Evolutionary conservation across 1,140 invertebrate genomes (phyloP).

Genomic region (Lethrus apterus): DNA sequence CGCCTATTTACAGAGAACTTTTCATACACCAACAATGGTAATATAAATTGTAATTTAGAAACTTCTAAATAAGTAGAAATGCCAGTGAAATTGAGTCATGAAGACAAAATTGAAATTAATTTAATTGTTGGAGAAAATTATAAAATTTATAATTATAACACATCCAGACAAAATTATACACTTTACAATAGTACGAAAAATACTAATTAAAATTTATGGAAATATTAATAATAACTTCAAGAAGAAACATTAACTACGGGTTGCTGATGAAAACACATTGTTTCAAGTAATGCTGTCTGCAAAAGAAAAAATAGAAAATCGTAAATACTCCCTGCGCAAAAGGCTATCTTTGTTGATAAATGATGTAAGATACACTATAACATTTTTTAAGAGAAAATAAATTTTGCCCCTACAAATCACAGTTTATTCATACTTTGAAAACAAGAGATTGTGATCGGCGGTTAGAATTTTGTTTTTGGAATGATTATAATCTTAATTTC

Average conservation of each 20-base stretch:
- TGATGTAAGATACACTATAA: constrained; percentile 1
- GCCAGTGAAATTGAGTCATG: constrained; percentile 1
- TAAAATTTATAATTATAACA: neutral
- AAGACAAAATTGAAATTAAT: constrained; percentile 2
- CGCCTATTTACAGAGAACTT: no score
- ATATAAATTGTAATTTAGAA: no score
- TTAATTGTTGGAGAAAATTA: constrained; percentile 5
- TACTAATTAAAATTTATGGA: constrained; percentile 4
- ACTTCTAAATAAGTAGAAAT: constrained; percentile 3
- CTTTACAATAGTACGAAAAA: neutral
- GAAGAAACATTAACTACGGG: no score
- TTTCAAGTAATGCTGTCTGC: constrained; percentile 1
- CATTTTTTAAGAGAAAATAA: neutral
- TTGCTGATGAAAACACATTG: neutral
- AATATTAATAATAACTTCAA: neutral
- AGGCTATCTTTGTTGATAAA: neutral
- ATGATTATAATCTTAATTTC: no score
- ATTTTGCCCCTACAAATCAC: neutral
- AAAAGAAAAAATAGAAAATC: no score
- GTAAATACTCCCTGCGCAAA: no score
- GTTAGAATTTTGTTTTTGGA: neutral
- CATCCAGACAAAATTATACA: neutral
- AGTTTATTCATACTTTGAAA: constrained; percentile 1
- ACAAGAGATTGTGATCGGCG: no score
- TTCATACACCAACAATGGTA: no score